Evolutionary conservation across 2,797 vertebrate genomes (phyloP).

Genomic region (Dallia pectoralis): DNA sequence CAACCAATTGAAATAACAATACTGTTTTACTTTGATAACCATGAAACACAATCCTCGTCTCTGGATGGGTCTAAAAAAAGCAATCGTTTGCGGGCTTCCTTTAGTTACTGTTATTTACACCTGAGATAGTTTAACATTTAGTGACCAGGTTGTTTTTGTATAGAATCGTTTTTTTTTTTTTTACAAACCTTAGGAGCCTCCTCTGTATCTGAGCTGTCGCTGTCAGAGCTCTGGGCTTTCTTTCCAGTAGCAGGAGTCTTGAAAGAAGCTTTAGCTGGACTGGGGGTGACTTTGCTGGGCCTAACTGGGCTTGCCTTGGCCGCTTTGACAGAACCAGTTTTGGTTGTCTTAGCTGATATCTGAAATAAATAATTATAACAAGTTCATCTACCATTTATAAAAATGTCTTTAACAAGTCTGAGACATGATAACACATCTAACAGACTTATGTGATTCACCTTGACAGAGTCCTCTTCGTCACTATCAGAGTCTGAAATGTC

Average conservation of each 20-base stretch:
- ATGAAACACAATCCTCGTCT: too few relatives aligned
- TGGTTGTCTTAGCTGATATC: background rate
- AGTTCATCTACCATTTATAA: background rate
- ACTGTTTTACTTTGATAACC: too few relatives aligned
- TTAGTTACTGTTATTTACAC: too few relatives aligned
- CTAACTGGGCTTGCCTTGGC: background rate
- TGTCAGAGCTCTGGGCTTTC: conserved; percentile 12
- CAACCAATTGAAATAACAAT: too few relatives aligned
- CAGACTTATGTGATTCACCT: background rate
- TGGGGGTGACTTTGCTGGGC: background rate
- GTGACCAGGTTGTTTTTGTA: background rate
- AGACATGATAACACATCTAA: background rate
- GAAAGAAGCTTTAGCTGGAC: background rate
- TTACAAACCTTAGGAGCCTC: conserved; percentile 14
- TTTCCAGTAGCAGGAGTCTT: background rate
- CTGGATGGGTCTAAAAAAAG: too few relatives aligned
- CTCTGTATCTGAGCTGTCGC: background rate
- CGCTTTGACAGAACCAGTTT: background rate
- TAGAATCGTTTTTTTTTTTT: background rate
- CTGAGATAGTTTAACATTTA: too few relatives aligned
- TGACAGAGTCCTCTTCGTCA: background rate
- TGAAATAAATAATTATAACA: background rate
- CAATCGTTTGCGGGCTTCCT: too few relatives aligned
- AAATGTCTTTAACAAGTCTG: background rate
- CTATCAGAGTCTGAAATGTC: background rate